These are phyloP conservation scores for Mycalesis mineus DNA, from an alignment of 2,888 invertebrate species.

Conservation along the genomic window DNA sequence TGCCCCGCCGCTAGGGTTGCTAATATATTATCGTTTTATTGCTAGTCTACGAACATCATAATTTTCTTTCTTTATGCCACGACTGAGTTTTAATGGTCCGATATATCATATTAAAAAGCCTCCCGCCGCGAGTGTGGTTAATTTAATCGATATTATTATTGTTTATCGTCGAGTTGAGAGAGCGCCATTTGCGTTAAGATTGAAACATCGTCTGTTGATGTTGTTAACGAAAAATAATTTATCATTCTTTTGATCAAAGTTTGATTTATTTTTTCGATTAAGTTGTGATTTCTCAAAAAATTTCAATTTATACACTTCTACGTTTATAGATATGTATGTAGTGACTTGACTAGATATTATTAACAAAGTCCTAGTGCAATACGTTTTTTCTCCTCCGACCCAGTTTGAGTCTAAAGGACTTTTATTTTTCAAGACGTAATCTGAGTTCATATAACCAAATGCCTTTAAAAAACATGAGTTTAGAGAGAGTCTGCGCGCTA, in stretches of 20 bases:
- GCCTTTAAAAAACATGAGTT: too few species aligned
- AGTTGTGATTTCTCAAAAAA: slow-evolving; percentile 26
- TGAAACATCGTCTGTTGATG: slow-evolving; percentile 25
- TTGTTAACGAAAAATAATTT: slow-evolving; percentile 27
- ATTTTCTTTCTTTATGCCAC: slow-evolving; percentile 61
- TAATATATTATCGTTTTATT: slow-evolving; percentile 61
- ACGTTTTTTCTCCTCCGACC: too few species aligned
- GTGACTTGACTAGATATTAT: too few species aligned
- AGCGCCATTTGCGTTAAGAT: slow-evolving; percentile 22
- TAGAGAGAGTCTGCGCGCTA: too few species aligned
- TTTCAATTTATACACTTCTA: too few species aligned
- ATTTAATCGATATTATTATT: slow-evolving; percentile 61
- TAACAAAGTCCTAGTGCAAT: too few species aligned
- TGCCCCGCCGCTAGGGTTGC: slow-evolving; percentile 61
- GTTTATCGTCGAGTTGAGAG: slow-evolving; percentile 40
- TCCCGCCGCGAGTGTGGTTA: slow-evolving; percentile 55
- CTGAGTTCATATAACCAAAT: too few species aligned
- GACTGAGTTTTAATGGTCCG: slow-evolving; percentile 57
- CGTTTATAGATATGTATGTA: too few species aligned
- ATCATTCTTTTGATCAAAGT: slow-evolving; percentile 22
- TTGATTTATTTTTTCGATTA: slow-evolving; percentile 30
- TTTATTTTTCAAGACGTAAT: too few species aligned
- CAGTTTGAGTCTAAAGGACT: too few species aligned
- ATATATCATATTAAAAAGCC: slow-evolving; percentile 61
- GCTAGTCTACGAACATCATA: slow-evolving; percentile 58